phyloP scores from a whole-genome alignment of 1,140 invertebrate genomes.

The Teleogryllus occipitalis region DNA sequence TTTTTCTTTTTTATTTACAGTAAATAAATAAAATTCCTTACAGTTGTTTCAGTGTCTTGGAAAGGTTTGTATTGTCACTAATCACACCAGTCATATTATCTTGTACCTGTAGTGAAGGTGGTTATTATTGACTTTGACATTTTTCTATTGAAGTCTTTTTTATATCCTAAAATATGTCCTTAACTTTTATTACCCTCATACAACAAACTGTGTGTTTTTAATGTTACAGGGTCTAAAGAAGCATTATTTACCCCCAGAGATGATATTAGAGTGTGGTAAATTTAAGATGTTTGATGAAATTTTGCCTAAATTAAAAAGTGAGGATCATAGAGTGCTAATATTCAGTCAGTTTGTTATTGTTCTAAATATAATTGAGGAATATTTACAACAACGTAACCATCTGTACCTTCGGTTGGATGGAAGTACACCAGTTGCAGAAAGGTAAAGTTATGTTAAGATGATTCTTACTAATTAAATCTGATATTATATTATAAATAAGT shows the following conservation, averaged over 20 bases:
- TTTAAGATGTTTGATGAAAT: constrained; percentile 71
- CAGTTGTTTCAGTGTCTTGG: no score
- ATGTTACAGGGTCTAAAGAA: background rate
- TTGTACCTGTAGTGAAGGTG: no score
- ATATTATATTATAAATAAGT: background rate
- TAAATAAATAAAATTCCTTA: no score
- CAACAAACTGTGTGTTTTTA: no score
- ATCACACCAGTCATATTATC: no score
- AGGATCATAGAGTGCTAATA: constrained; percentile 72
- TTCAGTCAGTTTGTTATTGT: constrained; percentile 95
- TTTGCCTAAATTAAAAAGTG: constrained; percentile 59
- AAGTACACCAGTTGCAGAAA: constrained; percentile 64
- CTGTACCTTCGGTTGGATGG: constrained; percentile 79
- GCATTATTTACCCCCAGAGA: constrained; percentile 52
- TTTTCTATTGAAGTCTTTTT: background rate
- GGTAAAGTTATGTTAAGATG: constrained; percentile 44
- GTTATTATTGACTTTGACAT: background rate
- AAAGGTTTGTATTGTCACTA: no score
- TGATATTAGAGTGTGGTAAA: constrained; percentile 76
- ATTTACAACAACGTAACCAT: constrained; percentile 60
- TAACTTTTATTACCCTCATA: background rate
- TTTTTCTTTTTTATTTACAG: no score
- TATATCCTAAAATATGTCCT: background rate
- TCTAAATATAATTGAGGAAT: constrained; percentile 82
- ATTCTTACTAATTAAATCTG: background rate